phyloP scores from a whole-genome alignment of 2,888 invertebrate species.

The Cephus pygmeus region DNA sequence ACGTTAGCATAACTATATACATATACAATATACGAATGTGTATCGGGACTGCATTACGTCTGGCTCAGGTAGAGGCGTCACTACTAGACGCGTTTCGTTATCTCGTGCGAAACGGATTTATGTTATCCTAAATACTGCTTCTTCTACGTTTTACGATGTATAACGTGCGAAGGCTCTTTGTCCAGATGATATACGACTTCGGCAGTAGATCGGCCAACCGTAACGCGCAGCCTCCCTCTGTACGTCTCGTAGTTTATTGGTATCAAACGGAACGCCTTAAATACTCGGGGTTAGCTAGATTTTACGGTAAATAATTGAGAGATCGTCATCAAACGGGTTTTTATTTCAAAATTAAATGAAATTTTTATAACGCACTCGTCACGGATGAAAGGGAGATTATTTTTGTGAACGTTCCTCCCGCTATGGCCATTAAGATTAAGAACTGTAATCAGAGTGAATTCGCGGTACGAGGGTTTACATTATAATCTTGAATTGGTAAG shows the following conservation, averaged over 20 bases:
- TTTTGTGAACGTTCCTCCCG: not conserved
- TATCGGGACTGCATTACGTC: conserved; percentile 4
- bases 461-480: not conserved
- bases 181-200: conserved; percentile 46
- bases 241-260: not conserved
- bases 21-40: not conserved
- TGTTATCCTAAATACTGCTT: conserved; percentile 46
- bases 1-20: conserved; percentile 7
- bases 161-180: conserved; percentile 29
- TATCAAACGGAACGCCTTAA: not conserved
- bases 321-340: not conserved
- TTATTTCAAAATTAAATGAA: not conserved
- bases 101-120: conserved; percentile 43
- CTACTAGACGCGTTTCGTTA: conserved; percentile 3
- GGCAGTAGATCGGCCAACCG: conserved; percentile 23
- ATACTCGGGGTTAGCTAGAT: not conserved
- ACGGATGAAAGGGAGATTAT: not conserved
- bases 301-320: not conserved
- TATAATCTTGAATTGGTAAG: not conserved
- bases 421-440: not conserved
- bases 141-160: conserved; percentile 43
- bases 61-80: not conserved
- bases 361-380: not conserved
- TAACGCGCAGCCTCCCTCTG: not conserved
- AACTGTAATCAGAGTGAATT: not conserved